These are phyloP conservation scores for Pleuronectes platessa DNA, from an alignment of 2,113 vertebrate species.

Conservation along the genomic window DNA sequence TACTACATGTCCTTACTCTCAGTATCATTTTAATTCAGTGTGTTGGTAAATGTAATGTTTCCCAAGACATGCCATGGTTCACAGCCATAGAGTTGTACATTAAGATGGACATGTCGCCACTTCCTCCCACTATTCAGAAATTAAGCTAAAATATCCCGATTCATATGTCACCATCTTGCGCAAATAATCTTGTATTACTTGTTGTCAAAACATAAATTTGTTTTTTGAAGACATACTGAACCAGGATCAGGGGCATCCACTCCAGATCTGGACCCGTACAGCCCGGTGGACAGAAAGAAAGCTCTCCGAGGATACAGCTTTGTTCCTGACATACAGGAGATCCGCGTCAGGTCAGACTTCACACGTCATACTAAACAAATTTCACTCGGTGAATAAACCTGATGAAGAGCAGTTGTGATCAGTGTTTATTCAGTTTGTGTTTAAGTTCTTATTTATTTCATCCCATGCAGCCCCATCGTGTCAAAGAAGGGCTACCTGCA, in stretches of 20 bases:
- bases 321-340: slow-evolving; percentile 96
- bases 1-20: neutral
- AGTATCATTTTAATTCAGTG: neutral
- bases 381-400: neutral
- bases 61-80: too few relatives aligned
- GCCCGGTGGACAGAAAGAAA: slow-evolving; percentile 88
- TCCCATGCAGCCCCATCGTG: slow-evolving; percentile 90
- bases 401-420: neutral
- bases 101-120: too few relatives aligned
- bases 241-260: slow-evolving; percentile 88
- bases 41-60: neutral
- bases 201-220: too few relatives aligned
- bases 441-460: neutral
- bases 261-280: slow-evolving; percentile 87
- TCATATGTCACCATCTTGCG: too few relatives aligned
- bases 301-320: slow-evolving; percentile 85
- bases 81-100: too few relatives aligned
- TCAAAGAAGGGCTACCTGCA: slow-evolving; percentile 98
- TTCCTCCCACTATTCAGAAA: too few relatives aligned
- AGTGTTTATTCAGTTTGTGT: neutral
- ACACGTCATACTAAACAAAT: neutral
- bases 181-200: too few relatives aligned
- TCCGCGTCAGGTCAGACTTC: slow-evolving; percentile 90
- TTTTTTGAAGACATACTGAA: slow-evolving; percentile 83
- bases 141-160: too few relatives aligned